Conservation (phyloP, 2,888 invertebrate genomes). For the Carpatolechia fugitivella region DNA sequence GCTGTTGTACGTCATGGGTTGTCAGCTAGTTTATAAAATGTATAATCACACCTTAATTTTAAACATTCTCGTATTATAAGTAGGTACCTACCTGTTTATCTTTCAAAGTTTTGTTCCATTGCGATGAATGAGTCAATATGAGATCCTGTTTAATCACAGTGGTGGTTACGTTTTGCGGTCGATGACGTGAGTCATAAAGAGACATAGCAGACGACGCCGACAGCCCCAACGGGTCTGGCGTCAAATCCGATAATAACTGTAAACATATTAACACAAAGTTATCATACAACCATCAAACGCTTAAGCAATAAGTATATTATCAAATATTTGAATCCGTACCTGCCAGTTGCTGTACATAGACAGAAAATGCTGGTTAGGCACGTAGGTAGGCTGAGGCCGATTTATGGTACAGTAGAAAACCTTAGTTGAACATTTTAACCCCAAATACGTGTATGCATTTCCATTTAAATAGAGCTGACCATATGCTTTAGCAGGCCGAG, state of each 20-base stretch:
- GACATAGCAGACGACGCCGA: slow-evolving; percentile 84
- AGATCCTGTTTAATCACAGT: slow-evolving; percentile 81
- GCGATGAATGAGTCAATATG: slow-evolving; percentile 83
- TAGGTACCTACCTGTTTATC: slow-evolving; percentile 59
- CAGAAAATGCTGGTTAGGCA: slow-evolving; percentile 91
- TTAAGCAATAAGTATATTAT: slow-evolving; percentile 5
- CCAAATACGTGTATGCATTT: slow-evolving; percentile 94
- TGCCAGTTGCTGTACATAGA: slow-evolving; percentile 99
- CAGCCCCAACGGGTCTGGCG: slow-evolving; percentile 83
- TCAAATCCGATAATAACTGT: slow-evolving; percentile 83
- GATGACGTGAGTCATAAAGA: slow-evolving; percentile 89
- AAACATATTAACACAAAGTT: slow-evolving; percentile 49
- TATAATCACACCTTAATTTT: neutral
- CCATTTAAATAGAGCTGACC: slow-evolving; percentile 94
- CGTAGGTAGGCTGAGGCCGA: slow-evolving; percentile 96
- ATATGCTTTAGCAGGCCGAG: slow-evolving; percentile 92
- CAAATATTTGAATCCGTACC: slow-evolving; percentile 61
- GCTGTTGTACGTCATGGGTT: no score
- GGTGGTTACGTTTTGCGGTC: slow-evolving; percentile 79
- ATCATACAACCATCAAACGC: slow-evolving; percentile 29
- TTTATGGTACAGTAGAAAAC: slow-evolving; percentile 96
- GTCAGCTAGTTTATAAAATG: no score
- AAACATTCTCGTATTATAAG: slow-evolving; percentile 5
- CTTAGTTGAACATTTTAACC: slow-evolving; percentile 93
- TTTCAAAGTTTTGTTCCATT: slow-evolving; percentile 74